phyloP scores from a whole-genome alignment of 2,888 invertebrate species.

The Melanotus villosus region DNA sequence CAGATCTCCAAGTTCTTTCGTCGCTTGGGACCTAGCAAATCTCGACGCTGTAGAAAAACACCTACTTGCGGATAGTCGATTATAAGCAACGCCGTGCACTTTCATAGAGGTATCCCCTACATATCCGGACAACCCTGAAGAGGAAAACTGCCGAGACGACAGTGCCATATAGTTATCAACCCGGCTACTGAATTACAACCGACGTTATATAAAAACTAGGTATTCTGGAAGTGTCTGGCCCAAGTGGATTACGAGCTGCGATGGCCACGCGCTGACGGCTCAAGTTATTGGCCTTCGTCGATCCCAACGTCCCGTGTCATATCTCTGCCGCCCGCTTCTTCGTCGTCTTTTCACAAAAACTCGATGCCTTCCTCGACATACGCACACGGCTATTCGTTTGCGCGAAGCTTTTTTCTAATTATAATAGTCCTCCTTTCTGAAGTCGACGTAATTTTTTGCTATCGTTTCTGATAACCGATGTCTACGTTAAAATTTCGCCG shows the following conservation, averaged over 20 bases:
- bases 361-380: slow-evolving; percentile 34
- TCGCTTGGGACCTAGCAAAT: slow-evolving; percentile 45
- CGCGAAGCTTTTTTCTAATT: not conserved
- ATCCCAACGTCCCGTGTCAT: slow-evolving; percentile 65
- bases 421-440: not conserved
- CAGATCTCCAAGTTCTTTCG: slow-evolving; percentile 47
- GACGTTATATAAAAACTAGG: slow-evolving; percentile 66
- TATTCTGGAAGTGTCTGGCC: slow-evolving; percentile 64
- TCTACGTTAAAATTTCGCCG: too few species aligned
- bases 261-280: slow-evolving; percentile 64
- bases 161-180: slow-evolving; percentile 65
- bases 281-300: slow-evolving; percentile 65
- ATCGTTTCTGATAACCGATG: not conserved
- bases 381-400: slow-evolving; percentile 20
- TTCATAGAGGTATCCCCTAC: slow-evolving; percentile 12
- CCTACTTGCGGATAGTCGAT: slow-evolving; percentile 41
- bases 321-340: slow-evolving; percentile 53
- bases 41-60: slow-evolving; percentile 46
- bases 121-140: slow-evolving; percentile 12
- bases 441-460: not conserved
- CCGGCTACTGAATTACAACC: slow-evolving; percentile 66
- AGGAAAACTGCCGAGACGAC: slow-evolving; percentile 32
- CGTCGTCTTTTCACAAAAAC: slow-evolving; percentile 37
- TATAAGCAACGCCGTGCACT: slow-evolving; percentile 27
- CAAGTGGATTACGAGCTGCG: slow-evolving; percentile 65